These are phyloP conservation scores for Hymenochirus boettgeri DNA, from an alignment of 2,113 vertebrate species.

Conservation along the genomic window DNA sequence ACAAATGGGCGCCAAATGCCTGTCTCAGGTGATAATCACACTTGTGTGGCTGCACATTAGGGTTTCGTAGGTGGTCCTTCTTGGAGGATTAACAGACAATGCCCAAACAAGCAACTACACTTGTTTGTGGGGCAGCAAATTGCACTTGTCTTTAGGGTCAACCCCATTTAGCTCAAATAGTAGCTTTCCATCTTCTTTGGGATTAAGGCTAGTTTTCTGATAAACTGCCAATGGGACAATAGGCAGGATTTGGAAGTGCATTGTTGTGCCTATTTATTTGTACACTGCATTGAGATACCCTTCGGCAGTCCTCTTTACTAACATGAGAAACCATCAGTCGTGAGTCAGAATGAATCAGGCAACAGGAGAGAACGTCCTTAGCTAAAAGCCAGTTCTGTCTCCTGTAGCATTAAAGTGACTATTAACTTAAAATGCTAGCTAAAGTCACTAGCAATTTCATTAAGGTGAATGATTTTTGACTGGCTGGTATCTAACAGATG, in stretches of 20 bases:
- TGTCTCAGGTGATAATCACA: no score
- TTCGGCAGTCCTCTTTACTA: constrained; percentile 31
- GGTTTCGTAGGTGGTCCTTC: no score
- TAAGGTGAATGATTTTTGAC: constrained; percentile 37
- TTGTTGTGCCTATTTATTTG: constrained; percentile 38
- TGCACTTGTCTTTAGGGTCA: no score
- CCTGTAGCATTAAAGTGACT: constrained; percentile 19
- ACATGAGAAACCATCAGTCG: constrained; percentile 41
- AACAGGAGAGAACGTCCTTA: constrained; percentile 21
- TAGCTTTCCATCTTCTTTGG: neutral
- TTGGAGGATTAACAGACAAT: no score
- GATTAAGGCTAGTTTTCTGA: no score
- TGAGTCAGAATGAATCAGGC: constrained; percentile 44
- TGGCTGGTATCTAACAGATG: constrained; percentile 24
- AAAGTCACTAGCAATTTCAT: constrained; percentile 42
- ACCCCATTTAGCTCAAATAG: neutral
- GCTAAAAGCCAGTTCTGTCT: constrained; percentile 23
- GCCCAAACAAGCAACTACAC: no score
- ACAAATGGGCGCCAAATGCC: no score
- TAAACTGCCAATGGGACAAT: no score
- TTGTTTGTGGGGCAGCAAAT: no score
- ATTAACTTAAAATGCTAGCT: constrained; percentile 35
- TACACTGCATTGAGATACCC: constrained; percentile 24
- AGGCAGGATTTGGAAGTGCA: neutral
- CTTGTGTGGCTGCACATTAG: no score